phyloP scores from a whole-genome alignment of 2,888 invertebrate species.

The Phymatocera aterrima region DNA sequence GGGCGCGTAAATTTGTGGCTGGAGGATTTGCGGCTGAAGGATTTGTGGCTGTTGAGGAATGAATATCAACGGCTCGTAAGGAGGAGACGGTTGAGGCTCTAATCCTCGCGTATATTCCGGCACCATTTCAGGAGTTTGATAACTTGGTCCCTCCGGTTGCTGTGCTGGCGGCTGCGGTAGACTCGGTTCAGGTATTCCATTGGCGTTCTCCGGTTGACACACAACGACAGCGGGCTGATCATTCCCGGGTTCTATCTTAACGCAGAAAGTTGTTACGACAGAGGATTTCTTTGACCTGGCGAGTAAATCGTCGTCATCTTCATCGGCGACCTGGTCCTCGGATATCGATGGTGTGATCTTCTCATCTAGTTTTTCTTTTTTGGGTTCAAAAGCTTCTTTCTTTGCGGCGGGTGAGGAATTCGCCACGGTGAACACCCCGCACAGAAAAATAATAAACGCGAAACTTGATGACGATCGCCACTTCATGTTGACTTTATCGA shows the following conservation, averaged over 20 bases:
- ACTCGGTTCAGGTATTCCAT: not conserved
- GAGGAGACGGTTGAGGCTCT: not conserved
- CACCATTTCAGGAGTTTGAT: not conserved
- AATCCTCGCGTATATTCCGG: not conserved
- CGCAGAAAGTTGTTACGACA: constrained; percentile 74
- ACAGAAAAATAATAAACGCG: not conserved
- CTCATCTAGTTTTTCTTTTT: constrained; percentile 29
- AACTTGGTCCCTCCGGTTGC: not conserved
- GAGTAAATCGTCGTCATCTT: constrained; percentile 51
- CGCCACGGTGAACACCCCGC: not conserved
- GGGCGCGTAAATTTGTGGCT: not conserved
- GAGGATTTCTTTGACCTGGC: constrained; percentile 71
- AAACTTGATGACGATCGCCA: not conserved
- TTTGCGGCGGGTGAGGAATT: not conserved
- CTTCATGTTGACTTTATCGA: constrained; percentile 7
- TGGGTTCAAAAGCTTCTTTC: not conserved
- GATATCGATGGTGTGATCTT: not conserved
- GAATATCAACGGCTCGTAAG: not conserved
- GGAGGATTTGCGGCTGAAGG: not conserved
- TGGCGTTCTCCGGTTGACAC: constrained; percentile 30
- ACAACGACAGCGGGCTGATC: constrained; percentile 26
- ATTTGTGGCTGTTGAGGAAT: not conserved
- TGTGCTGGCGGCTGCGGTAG: not conserved
- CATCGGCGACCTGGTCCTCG: constrained; percentile 47
- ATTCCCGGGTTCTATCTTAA: constrained; percentile 72